Evolutionary conservation across 2,113 vertebrate species (phyloP), one percentile per base, ranked within the genome.

Genomic region (Ceyx margarethae): DNA sequence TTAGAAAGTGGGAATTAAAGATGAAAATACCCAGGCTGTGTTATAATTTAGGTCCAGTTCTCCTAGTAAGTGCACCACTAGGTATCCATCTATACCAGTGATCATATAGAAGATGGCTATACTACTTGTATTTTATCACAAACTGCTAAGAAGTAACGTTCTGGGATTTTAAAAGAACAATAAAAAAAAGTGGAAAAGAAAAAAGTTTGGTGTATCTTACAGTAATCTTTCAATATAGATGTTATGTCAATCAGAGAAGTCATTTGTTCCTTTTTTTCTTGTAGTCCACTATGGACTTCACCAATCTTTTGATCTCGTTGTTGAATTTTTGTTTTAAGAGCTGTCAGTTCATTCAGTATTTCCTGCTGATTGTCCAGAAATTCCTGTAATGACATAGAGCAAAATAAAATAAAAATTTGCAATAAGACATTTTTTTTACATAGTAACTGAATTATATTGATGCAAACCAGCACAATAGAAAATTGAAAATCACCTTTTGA

Each of bases 221-320:
- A 9, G 18, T n/a, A 8, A 19, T 69, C 21, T 15, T 58, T 33
- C 10, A 17, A 9, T n/a, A 45, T 56, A 19, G 45, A 31, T 40
- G 93, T 95, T 45, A 82, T 74, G 15, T 69, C 53, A 53, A 89
- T 21, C 35, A 98, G 71, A 40, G 13, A 58, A 35, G 12, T 42
- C 67, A 98, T 56, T 21, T 80, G 93, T 37, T 89, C 66, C 25
- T 96, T 69, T 31, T 93, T 81, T 14, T 86, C 54, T 33, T 93
- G 81, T 10, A 98, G 81, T 76, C 93, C 96, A 35, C 22, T 62
- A 11, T 76, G 91, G 51, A 98, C 91, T 33, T 5, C 23, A 31
- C 85, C 75, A 3, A 97, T 62, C 20, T 94, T 97, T 25, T 87
- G 50, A 33, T 96, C 95, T 89, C 96, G 82, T 10, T 28, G 54